Evolutionary conservation across 2,113 vertebrate species (phyloP), one percentile per base, ranked within the genome.

Genomic region (Eolophus roseicapilla): DNA sequence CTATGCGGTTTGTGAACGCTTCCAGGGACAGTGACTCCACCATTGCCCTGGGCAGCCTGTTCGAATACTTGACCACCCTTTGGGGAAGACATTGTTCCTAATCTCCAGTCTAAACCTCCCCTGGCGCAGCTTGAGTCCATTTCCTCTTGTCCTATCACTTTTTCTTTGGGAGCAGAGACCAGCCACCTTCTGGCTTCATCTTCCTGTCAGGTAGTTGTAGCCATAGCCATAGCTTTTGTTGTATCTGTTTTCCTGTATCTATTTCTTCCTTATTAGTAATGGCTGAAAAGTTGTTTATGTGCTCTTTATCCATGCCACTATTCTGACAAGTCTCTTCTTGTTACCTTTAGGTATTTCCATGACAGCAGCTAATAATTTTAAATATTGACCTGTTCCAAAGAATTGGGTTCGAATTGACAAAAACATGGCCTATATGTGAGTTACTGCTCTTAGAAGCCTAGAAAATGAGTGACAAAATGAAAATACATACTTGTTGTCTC

Each of bases 251-350:
- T 46, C 33, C 25, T 21, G 6, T 20, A 6, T 35, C 5, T 82
- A 59, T 59, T 80, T 63, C 14, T 79, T 35, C 7, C 35, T n/a
- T 29, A 3, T 7, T 41, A 53, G 21, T 33, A 47, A 7, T 20
- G 19, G 4, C 23, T 82, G 12, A 70, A 8, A 71, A 70, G 11
- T 57, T 25, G 46, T 43, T 21, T 23, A 6, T 21, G 17, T 53
- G 6, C 44, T 44, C 4, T 44, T 73, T 11, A 2, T 52, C 24
- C 2, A 1, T 37, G 15, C 3, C 9, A 4, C 4, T 69, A 6
- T 73, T 86, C 19, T 57, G 23, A 65, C 6, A 65, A 52, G 5
- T 73, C 8, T 6, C 2, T 33, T 23, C 11, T 44, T 44, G 17
- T 83, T 83, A 23, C 12, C 16, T 76, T 73, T 50, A 67, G 25